Conservation (phyloP, 2,113 vertebrate genomes). For the Galeopterus variegatus region DNA sequence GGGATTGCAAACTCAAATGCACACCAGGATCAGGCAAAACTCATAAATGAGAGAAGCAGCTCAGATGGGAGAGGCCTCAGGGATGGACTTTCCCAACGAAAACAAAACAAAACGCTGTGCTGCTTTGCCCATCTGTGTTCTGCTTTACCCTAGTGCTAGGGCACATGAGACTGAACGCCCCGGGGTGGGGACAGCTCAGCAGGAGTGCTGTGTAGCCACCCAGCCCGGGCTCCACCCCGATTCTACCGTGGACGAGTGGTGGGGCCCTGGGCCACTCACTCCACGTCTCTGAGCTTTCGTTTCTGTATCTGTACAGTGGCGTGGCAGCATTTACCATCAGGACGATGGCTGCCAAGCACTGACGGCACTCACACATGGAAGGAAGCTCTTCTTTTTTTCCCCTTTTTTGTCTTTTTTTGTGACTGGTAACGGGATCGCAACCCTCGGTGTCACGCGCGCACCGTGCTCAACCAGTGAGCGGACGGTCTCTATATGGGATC, state of each 20-base stretch:
- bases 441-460: too few species aligned
- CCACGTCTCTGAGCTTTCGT: not conserved
- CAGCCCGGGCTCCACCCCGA: not conserved
- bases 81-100: too few species aligned
- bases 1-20: not conserved
- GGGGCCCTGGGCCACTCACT: not conserved
- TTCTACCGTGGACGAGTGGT: too few species aligned
- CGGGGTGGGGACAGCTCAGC: fast-evolving
- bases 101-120: not conserved
- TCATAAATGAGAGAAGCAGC: not conserved
- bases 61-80: not conserved
- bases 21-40: fast-evolving
- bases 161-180: not conserved
- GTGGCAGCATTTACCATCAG: too few species aligned
- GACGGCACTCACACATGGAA: not conserved
- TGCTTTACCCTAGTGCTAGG: not conserved
- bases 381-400: too few species aligned
- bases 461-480: too few species aligned
- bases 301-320: not conserved
- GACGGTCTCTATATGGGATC: too few species aligned
- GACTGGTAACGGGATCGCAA: too few species aligned
- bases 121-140: fast-evolving
- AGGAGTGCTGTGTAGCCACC: fast-evolving
- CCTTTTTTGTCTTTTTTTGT: too few species aligned
- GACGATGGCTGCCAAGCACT: fast-evolving